phyloP scores from a whole-genome alignment of 2,888 invertebrate genomes.

The Philereme transversata region DNA sequence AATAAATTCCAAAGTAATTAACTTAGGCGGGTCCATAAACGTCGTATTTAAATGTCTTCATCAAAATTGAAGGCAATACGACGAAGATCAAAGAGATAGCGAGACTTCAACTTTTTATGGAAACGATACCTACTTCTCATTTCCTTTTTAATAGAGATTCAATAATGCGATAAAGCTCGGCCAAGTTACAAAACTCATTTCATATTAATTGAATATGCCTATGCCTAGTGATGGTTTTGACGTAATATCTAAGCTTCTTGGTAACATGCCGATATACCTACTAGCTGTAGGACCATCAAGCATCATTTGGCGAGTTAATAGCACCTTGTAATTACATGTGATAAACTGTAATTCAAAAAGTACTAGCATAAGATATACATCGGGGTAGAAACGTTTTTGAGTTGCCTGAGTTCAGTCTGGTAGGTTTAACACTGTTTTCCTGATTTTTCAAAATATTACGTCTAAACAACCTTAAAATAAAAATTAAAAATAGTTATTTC shows the following conservation, averaged over 20 bases:
- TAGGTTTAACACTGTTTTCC: too few species aligned
- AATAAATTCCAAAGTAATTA: not conserved
- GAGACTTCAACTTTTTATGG: slow-evolving; percentile 59
- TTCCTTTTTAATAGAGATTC: slow-evolving; percentile 66
- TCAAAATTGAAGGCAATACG: slow-evolving; percentile 57
- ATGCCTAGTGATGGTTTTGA: slow-evolving; percentile 1
- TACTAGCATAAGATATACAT: too few species aligned
- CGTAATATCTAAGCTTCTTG: not conserved
- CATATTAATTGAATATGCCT: slow-evolving; percentile 15
- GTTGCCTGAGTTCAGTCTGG: too few species aligned
- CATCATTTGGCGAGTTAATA: too few species aligned
- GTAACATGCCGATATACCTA: not conserved
- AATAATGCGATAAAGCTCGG: slow-evolving; percentile 62
- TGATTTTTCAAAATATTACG: too few species aligned
- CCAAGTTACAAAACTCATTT: slow-evolving; percentile 44
- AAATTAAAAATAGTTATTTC: too few species aligned
- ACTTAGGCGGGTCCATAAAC: slow-evolving; percentile 40
- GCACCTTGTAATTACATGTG: too few species aligned
- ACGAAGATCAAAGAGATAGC: slow-evolving; percentile 63
- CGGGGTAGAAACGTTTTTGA: too few species aligned
- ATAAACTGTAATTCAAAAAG: too few species aligned
- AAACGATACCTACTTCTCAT: slow-evolving; percentile 64
- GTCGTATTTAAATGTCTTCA: slow-evolving; percentile 58
- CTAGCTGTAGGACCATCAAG: too few species aligned
- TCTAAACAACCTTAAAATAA: too few species aligned